phyloP scores from a whole-genome alignment of 2,888 invertebrate species.

The Onchidella celtica region DNA sequence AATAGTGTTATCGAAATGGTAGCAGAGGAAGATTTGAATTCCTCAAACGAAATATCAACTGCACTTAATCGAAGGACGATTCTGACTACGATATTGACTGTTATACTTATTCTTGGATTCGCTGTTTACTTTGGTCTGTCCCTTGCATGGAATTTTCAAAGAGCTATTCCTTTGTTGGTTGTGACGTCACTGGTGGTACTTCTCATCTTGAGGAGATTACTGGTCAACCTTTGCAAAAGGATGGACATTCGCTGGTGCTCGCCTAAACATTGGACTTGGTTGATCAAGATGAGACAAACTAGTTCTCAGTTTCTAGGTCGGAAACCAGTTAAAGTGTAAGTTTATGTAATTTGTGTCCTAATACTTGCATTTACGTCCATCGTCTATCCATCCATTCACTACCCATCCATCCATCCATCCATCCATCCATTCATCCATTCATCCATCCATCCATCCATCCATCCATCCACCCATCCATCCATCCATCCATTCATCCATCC shows the following conservation, averaged over 20 bases:
- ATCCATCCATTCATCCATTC: too few relatives aligned
- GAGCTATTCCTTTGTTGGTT: conserved; percentile 4
- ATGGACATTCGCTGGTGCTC: too few relatives aligned
- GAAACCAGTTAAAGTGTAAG: conserved; percentile 13
- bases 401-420: too few relatives aligned
- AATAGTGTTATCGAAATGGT: too few relatives aligned
- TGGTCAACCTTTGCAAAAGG: neutral
- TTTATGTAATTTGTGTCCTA: neutral
- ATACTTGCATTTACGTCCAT: neutral
- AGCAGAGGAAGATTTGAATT: too few relatives aligned
- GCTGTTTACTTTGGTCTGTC: conserved; percentile 7
- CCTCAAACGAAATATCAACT: too few relatives aligned
- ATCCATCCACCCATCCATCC: too few relatives aligned
- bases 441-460: too few relatives aligned
- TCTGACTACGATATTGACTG: too few relatives aligned
- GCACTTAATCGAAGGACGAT: too few relatives aligned
- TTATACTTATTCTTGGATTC: neutral
- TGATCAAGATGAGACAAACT: neutral
- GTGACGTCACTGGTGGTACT: neutral
- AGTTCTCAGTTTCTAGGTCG: neutral
- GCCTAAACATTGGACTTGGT: neutral
- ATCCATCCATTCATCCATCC: too few relatives aligned
- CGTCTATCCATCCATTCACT: too few relatives aligned
- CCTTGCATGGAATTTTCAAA: conserved; percentile 4
- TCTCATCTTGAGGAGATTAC: neutral